A percentile compares a stretch with the other conserved stretches of the same genome.
Evolutionary conservation across 1,140 invertebrate genomes (phyloP).

Genomic region (Achatina immaculata): DNA sequence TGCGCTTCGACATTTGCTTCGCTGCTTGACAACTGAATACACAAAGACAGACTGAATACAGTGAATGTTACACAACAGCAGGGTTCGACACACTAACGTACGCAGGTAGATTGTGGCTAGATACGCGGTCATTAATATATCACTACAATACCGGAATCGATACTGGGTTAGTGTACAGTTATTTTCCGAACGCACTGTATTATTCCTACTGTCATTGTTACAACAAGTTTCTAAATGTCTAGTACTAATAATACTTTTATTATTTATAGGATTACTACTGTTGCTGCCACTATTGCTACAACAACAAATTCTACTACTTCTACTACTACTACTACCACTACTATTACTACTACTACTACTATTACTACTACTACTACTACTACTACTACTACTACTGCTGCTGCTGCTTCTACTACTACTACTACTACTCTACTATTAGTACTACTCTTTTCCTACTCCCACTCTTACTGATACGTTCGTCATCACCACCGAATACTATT

Average conservation of each 20-base stretch:
- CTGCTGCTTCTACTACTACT: not conserved
- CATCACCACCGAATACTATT: not conserved
- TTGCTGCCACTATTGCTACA: not conserved
- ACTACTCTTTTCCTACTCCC: not conserved
- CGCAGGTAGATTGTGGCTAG: no score
- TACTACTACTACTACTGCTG: conserved; percentile 1
- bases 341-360: not conserved
- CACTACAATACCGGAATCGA: no score
- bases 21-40: no score
- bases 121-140: no score
- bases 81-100: no score
- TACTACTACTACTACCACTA: conserved; percentile 9
- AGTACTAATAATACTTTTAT: not conserved
- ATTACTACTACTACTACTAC: not conserved
- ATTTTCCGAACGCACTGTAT: no score
- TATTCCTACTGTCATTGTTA: no score
- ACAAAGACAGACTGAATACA: no score
- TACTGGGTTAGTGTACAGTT: no score
- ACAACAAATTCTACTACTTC: not conserved
- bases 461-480: not conserved
- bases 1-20: no score
- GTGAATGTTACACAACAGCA: no score
- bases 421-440: not conserved
- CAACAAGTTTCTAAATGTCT: no score
- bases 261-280: not conserved